Conservation (phyloP, 53 echinoderm and acorn worm genomes). For the Pentamera pediparva region DNA sequence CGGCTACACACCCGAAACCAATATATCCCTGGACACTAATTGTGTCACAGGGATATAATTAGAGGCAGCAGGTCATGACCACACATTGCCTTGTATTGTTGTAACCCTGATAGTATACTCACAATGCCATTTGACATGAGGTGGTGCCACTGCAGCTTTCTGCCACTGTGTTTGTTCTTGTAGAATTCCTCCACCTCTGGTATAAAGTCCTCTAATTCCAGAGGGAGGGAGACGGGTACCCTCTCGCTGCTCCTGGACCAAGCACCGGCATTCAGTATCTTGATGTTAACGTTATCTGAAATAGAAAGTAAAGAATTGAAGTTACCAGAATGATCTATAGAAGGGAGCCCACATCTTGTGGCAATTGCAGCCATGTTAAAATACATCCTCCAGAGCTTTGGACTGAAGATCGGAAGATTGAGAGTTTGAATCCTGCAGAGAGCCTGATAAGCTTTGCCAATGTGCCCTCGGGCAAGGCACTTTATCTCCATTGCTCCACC, state of each 20-base stretch:
- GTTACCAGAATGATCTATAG: background rate
- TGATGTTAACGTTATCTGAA: conserved; percentile 94
- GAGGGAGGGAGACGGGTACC: conserved; percentile 79
- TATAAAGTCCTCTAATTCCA: conserved; percentile 93
- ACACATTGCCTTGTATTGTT: too few species aligned
- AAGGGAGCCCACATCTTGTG: background rate
- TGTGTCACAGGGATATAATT: too few species aligned
- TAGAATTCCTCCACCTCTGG: conserved; percentile 99
- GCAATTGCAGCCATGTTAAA: too few species aligned
- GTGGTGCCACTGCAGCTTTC: conserved; percentile 98
- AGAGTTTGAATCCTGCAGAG: too few species aligned
- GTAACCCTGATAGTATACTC: conserved; percentile 34
- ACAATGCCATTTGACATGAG: conserved; percentile 99
- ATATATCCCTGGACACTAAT: too few species aligned
- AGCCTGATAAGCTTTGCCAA: too few species aligned
- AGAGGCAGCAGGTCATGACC: too few species aligned
- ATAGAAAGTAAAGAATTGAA: background rate
- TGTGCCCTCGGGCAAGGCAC: too few species aligned
- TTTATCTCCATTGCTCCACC: too few species aligned
- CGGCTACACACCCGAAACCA: too few species aligned
- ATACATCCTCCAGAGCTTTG: too few species aligned
- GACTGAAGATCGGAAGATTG: too few species aligned
- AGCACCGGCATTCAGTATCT: conserved; percentile 96
- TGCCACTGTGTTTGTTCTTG: conserved; percentile 92
- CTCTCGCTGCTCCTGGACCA: conserved; percentile 97